A percentile compares a stretch with the other conserved stretches of the same genome.
Evolutionary conservation across 2,888 invertebrate species (phyloP).

Genomic region (Euproctis similis): DNA sequence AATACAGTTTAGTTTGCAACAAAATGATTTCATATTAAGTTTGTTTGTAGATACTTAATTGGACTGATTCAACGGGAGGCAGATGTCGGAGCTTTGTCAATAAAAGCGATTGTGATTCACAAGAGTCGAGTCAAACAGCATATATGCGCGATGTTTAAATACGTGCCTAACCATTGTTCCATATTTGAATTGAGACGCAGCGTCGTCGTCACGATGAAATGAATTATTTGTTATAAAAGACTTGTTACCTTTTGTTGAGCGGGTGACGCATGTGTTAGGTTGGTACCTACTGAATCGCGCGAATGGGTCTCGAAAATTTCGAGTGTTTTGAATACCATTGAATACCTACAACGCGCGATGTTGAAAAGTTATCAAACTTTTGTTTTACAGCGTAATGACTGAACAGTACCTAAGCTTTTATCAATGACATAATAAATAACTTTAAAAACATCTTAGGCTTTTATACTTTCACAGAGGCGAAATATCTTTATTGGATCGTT

Average conservation of each 20-base stretch:
- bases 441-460: no score
- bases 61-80: slow-evolving; percentile 43
- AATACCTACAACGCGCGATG: background rate
- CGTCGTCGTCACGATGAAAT: slow-evolving; percentile 22
- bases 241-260: slow-evolving; percentile 13
- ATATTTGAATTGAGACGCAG: slow-evolving; percentile 29
- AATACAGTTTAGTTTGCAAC: slow-evolving; percentile 19
- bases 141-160: slow-evolving; percentile 19
- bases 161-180: slow-evolving; percentile 31
- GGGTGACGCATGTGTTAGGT: slow-evolving; percentile 5
- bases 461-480: no score
- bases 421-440: no score
- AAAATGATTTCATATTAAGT: slow-evolving; percentile 8
- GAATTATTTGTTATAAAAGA: slow-evolving; percentile 18
- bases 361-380: no score
- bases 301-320: slow-evolving; percentile 5
- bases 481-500: no score
- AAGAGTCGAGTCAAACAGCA: slow-evolving; percentile 15
- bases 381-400: no score
- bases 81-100: slow-evolving; percentile 49
- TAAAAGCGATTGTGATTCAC: slow-evolving; percentile 46
- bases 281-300: no score
- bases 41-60: slow-evolving; percentile 41
- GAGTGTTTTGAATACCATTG: background rate
- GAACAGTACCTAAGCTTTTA: no score